Percentiles rank a stretch among this genome's conserved stretches.
phyloP scores from a whole-genome alignment of 2,797 vertebrate species.

The Phoebastria nigripes region DNA sequence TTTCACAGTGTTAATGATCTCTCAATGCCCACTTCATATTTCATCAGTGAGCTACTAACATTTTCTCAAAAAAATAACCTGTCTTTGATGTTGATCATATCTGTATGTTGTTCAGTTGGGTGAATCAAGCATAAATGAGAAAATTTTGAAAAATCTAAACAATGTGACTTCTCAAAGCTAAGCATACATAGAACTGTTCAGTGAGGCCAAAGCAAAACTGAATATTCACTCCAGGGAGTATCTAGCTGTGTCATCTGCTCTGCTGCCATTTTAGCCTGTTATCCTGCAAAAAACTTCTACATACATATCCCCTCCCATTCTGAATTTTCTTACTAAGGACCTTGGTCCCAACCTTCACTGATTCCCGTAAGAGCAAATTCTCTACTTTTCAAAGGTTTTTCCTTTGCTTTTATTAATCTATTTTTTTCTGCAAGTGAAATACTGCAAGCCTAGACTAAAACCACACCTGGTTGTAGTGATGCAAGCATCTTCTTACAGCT shows the following conservation, averaged over 20 bases:
- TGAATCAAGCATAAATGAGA: neutral
- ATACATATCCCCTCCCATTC: neutral
- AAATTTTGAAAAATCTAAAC: neutral
- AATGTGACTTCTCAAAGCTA: neutral
- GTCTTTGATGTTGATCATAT: neutral
- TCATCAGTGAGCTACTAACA: conserved; percentile 4
- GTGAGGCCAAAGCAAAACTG: neutral
- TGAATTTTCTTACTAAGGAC: neutral
- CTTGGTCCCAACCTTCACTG: neutral
- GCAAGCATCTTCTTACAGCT: neutral
- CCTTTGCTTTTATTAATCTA: neutral
- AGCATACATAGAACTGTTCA: neutral
- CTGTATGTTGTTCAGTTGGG: neutral
- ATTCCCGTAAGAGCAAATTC: neutral
- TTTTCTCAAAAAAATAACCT: neutral
- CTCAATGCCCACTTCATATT: conserved; percentile 33
- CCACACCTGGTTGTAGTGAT: conserved; percentile 2
- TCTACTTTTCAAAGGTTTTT: neutral
- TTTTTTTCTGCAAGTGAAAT: conserved; percentile 7
- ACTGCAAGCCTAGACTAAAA: conserved; percentile 36
- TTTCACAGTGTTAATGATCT: conserved; percentile 32
- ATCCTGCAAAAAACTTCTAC: neutral
- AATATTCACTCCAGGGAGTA: neutral
- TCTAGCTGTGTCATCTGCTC: neutral
- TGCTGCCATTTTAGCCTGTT: neutral